These are phyloP conservation scores for Rhadinocentrus ornatus DNA, from an alignment of 2,797 vertebrate genomes.

Conservation along the genomic window DNA sequence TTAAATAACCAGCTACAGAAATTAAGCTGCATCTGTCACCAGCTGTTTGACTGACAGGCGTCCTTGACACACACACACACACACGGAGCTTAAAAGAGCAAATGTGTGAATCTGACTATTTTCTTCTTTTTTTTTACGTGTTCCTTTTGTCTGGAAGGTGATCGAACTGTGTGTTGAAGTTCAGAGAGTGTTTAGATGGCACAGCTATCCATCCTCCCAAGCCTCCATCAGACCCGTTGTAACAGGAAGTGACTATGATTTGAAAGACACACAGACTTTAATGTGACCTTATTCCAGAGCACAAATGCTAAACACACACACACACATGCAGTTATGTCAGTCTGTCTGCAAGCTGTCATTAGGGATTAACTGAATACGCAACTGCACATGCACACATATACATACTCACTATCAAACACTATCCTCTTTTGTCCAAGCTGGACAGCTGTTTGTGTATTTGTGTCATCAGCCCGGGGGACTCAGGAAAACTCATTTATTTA, in stretches of 20 bases:
- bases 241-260: conserved; percentile 29
- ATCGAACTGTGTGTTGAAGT: background rate
- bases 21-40: conserved; percentile 57
- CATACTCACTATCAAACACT: conserved; percentile 5
- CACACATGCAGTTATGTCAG: conserved; percentile 12
- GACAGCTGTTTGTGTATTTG: conserved; percentile 62
- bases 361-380: conserved; percentile 53
- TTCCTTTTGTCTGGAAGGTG: background rate
- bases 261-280: conserved; percentile 24
- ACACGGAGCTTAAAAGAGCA: conserved; percentile 19
- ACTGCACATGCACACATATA: conserved; percentile 37
- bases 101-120: background rate
- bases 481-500: conserved; percentile 38
- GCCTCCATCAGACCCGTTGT: conserved; percentile 9
- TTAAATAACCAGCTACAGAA: conserved; percentile 40
- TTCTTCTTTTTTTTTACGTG: background rate
- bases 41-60: conserved; percentile 39
- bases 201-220: background rate
- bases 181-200: background rate
- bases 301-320: conserved; percentile 28
- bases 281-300: conserved; percentile 5
- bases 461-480: conserved; percentile 41
- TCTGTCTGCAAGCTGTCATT: conserved; percentile 35
- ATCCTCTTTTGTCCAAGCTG: conserved; percentile 48
- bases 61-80: conserved; percentile 16